Evolutionary conservation across 2,888 invertebrate genomes (phyloP), one percentile per base, ranked within the genome.

Genomic region (Hoplodrina blanda): DNA sequence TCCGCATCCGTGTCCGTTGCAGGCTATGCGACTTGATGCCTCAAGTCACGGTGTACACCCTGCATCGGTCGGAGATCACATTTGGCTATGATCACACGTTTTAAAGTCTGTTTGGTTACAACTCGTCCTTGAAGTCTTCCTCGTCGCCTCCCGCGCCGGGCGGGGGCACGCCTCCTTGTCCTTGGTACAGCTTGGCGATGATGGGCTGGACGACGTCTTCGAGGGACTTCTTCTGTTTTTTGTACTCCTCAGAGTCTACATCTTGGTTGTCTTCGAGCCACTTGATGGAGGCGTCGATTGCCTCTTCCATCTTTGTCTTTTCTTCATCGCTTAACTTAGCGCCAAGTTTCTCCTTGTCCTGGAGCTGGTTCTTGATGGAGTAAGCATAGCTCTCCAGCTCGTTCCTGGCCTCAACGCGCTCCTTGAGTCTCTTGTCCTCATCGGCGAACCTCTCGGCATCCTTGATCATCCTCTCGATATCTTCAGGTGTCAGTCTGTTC

Each of bases 391-490:
- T 98, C 95, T 99, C 99, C 66, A 99, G 97, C 91, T 99, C 99
- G 92, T 99, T 99, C 82, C 99, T 97, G 5, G 99, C 98, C 91
- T 99, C 99, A 5, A 99, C 99, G 63, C 98, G 97, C 94, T 99
- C 99, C 96, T 99, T 99, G 81, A 99, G 96, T 94, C 99, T 99
- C 96, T 99, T 99, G 95, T 99, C 99, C 84, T 99, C 99, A 89
- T 99, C 99, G 20, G 99, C 99, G 95, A 99, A 99, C 94, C 98
- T 99, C 96, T 99, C 99, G 0, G 99, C 99, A 91, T 99, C 99
- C 94, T 98, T 98, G 93, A 99, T 99, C 99, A 99, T 99, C 78
- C 99, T 97, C 91, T 99, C 99, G 85, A 99, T 99, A 89, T 99
- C 99, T 85, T 99, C 99, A 6, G 99, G 99, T 17, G 99, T 99